Percentiles rank a stretch among this genome's conserved stretches.
Conservation (phyloP, 2,797 vertebrate genomes). For the Acanthopagrus latus region DNA sequence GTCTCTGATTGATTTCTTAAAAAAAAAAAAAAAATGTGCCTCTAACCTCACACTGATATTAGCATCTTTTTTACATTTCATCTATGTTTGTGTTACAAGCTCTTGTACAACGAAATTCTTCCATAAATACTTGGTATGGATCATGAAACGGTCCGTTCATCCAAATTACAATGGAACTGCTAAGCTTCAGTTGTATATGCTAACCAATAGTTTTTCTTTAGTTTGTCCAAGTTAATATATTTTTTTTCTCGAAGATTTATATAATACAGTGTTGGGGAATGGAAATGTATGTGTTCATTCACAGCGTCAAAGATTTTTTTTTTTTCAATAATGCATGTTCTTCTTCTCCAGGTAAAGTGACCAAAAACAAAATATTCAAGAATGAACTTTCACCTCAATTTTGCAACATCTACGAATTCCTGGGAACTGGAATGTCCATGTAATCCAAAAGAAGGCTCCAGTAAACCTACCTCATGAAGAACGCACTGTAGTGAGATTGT, state of each 20-base stretch:
- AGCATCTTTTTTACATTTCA: conserved; percentile 13
- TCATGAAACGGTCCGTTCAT: neutral
- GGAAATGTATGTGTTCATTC: neutral
- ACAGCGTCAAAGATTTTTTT: too few relatives aligned
- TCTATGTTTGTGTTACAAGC: neutral
- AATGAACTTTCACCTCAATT: too few relatives aligned
- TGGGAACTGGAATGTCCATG: neutral
- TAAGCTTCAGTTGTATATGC: neutral
- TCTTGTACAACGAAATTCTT: neutral
- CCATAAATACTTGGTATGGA: neutral
- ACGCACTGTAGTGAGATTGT: too few relatives aligned
- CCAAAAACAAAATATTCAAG: too few relatives aligned
- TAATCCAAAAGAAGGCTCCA: neutral
- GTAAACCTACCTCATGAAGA: neutral
- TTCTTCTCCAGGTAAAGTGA: neutral
- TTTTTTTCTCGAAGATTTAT: neutral
- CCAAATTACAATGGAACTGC: neutral
- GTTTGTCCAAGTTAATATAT: neutral
- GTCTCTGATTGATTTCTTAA: conserved; percentile 37
- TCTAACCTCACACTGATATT: conserved; percentile 24
- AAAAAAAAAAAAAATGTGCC: conserved; percentile 2
- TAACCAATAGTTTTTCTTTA: neutral
- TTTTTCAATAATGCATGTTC: neutral
- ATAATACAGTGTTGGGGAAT: neutral
- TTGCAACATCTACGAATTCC: too few relatives aligned